phyloP scores from a whole-genome alignment of 2,888 invertebrate species.

The Hemithea aestivaria region DNA sequence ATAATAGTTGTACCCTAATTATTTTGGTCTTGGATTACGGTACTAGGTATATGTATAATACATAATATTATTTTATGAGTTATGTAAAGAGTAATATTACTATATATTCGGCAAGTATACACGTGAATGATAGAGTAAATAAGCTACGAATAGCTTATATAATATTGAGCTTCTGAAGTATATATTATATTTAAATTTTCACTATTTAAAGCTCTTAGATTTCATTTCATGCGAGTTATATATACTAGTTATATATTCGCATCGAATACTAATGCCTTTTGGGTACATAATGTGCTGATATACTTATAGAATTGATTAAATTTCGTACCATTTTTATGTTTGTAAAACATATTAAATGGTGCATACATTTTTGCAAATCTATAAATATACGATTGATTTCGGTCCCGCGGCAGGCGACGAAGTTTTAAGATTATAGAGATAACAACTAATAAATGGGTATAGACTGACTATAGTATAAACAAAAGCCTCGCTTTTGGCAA shows the following conservation, averaged over 20 bases:
- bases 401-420: constrained; percentile 42
- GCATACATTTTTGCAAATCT: constrained; percentile 13
- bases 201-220: constrained; percentile 80
- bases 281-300: constrained; percentile 21
- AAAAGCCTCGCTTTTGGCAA: constrained; percentile 73
- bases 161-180: constrained; percentile 76
- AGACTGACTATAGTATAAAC: constrained; percentile 63
- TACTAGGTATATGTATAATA: constrained; percentile 21
- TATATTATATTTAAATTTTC: constrained; percentile 69
- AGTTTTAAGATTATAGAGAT: constrained; percentile 48
- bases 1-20: constrained; percentile 31
- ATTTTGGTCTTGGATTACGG: constrained; percentile 59
- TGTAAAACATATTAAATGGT: constrained; percentile 1
- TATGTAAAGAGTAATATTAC: constrained; percentile 39
- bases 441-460: constrained; percentile 63
- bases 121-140: constrained; percentile 62
- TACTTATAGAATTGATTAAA: constrained; percentile 12
- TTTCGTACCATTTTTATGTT: constrained; percentile 14
- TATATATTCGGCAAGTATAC: constrained; percentile 55
- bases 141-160: constrained; percentile 73
- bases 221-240: constrained; percentile 68
- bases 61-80: constrained; percentile 37
- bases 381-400: constrained; percentile 24
- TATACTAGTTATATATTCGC: constrained; percentile 62
- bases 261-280: constrained; percentile 58